Evolutionary conservation across 1,140 invertebrate genomes (phyloP), one percentile per base, ranked within the genome.

Genomic region (Bombus superbus): DNA sequence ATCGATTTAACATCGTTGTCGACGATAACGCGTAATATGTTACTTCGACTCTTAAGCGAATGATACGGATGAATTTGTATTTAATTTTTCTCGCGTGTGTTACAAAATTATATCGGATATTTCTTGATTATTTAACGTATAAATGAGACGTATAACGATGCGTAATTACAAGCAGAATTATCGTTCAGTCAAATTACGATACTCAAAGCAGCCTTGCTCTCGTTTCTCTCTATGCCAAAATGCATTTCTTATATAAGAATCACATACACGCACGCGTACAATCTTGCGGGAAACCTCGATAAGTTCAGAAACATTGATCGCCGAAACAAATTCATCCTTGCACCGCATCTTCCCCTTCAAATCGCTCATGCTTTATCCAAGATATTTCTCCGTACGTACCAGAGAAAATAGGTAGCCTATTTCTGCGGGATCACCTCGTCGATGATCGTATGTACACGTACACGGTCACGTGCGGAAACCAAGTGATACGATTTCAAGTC

Each of bases 331-430:
- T 75, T 76, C 44, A 83, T 18, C 28, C 42, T 32, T 44, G 28
- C 44, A 38, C 32, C 81, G 5, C 28, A 53, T 53, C 47, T 53
- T 57, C 59, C 32, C 28, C 62, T 11, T 32, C 59, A 40, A 77
- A 18, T 66, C 38, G 44, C 22, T 64, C 81, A 35, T 42, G 73
- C 71, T n/a, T 77, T 66, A 83, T 64, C 42, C 71, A 47, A 32
- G 44, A 53, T 32, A 42, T 77, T 66, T 57, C 44, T n/a, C 44
- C 35, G 64, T 77, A 69, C 13, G 28, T 42, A 57, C 44, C 13
- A 11, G 9, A 11, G 62, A 11, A 57, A 83, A 76, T 66, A n/a
- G 47, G 73, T 69, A 77, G 75, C 62, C 64, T 66, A 77, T 83
- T 83, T 83, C 47, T 15, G 10, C n/a, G 42, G 40, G 40, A 83